Base-by-base conservation (phyloP, 2,888 invertebrate species). In the Melieria crassipennis region DNA sequence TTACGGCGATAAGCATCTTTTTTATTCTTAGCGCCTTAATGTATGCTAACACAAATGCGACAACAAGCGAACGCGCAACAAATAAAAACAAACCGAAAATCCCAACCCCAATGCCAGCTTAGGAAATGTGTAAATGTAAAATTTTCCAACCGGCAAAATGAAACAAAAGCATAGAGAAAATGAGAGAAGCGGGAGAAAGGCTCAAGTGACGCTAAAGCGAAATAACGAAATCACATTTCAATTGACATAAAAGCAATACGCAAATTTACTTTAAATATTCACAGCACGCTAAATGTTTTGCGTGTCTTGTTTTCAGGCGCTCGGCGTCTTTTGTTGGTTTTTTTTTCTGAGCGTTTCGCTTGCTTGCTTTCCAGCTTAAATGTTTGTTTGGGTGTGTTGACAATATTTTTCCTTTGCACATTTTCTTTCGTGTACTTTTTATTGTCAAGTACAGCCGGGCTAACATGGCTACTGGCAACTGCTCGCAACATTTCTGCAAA, bases 201-300 rank as follows among this genome's bases (percentile, higher is more conserved):
- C 4, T n/a, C 13, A 56, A 65, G 13, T 7, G 4, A 42, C 4
- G 47, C n/a, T 3, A 16, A 45, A 63, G 43, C n/a, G n/a, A 56
- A 56, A 58, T 63, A 56, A 61, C 61, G 60, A 55, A 69, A 46
- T 56, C 62, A 11, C 56, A 56, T 63, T 61, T 56, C 55, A 13
- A 10, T 62, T 62, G 43, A 46, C 43, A 62, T 45, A 69, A 69
- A 67, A 60, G 10, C 43, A 67, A 45, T 10, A 56, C 46, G 55
- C 57, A 57, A 66, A 66, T 57, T 66, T 66, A n/a, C n/a, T 48
- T 66, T 58, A 48, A 69, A 62, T 61, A 46, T n/a, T 2, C 45
- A 45, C 45, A 45, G 55, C 43, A 45, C 7, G 10, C 50, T 11
- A 50, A 50, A 50, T 50, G 9, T 50, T 50, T 10, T 50, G 11